Evolutionary conservation across 1,140 invertebrate genomes (phyloP), one percentile per base, ranked within the genome.

Genomic region (Meloidogyne exigua): DNA sequence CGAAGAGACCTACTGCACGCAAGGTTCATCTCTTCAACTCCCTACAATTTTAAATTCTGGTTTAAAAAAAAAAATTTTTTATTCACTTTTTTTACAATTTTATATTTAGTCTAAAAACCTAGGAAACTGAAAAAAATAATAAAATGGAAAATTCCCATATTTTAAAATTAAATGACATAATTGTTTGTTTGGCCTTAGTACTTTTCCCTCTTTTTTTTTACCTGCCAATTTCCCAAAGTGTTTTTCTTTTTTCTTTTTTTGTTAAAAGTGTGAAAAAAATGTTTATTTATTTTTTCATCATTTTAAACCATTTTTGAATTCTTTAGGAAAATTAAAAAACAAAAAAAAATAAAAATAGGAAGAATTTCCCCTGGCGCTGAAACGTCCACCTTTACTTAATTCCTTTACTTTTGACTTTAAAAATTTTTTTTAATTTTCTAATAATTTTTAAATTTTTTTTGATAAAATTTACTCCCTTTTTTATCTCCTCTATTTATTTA

Each of bases 211-310:
- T 49, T 49, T 18, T n/a, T 12, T 7, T 57, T 7, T 21, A 57
- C 49, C 49, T 57, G 49, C n/a, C 49, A 18, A 57, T 57, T 57
- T 57, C 4, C 28, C 9, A 39, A 39, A n/a, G n/a, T 57, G 49
- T 57, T n/a, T 57, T 57, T 49, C 3, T 15, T 49, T 57, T n/a
- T 57, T 57, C 18, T 4, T 15, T 49, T 57, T 18, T n/a, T n/a
- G 13, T 57, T 57, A 57, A 57, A 57, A 57, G 49, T 57, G 49
- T 57, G 49, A 57, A 57, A n/a, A 57, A 57, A n/a, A 57, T n/a
- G 18, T n/a, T n/a, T 57, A 57, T 57, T 57, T 57, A 57, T 57
- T 57, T 57, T 49, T 5, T 57, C 49, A 57, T 57, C 49, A 57
- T 12, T 57, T 57, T 44, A 15, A 57, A 57, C 4, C 4, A 9